Conservation (phyloP, 2,113 vertebrate genomes). For the Seriola rivoliana region DNA sequence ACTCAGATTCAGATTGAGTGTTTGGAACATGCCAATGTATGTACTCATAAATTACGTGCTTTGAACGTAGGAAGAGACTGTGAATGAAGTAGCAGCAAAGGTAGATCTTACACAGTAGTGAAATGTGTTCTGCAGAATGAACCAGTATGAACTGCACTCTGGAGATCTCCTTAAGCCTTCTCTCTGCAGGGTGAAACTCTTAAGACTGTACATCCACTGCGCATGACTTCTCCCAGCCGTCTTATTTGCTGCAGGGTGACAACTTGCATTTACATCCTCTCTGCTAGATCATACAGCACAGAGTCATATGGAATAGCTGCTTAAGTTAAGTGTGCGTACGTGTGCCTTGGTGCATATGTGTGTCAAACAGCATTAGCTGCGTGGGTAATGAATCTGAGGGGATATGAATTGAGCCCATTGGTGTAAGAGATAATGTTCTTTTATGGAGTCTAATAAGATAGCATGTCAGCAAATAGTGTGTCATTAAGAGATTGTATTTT, state of each 20-base stretch:
- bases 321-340: constrained; percentile 8
- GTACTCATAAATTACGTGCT: neutral
- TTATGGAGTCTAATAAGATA: constrained; percentile 15
- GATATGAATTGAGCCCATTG: constrained; percentile 21
- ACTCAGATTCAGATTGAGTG: constrained; percentile 85
- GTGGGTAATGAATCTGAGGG: constrained; percentile 28
- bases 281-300: constrained; percentile 28
- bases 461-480: constrained; percentile 36
- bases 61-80: constrained; percentile 4
- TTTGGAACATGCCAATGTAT: neutral
- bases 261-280: constrained; percentile 50
- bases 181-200: constrained; percentile 40
- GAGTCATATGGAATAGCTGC: constrained; percentile 29
- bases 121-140: constrained; percentile 13
- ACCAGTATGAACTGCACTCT: constrained; percentile 14
- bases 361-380: constrained; percentile 47
- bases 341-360: constrained; percentile 36
- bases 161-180: constrained; percentile 36
- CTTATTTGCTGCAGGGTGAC: constrained; percentile 29
- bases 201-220: constrained; percentile 48
- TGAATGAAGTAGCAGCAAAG: constrained; percentile 18
- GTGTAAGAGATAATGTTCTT: constrained; percentile 38
- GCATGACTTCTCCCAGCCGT: constrained; percentile 59
- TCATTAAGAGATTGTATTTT: constrained; percentile 69
- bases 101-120: constrained; percentile 1